Evolutionary conservation across 35 echinoderm and acorn worm genomes (phyloP), one percentile per base, ranked within the genome.

Genomic region (Heliocidaris erythrogramma): DNA sequence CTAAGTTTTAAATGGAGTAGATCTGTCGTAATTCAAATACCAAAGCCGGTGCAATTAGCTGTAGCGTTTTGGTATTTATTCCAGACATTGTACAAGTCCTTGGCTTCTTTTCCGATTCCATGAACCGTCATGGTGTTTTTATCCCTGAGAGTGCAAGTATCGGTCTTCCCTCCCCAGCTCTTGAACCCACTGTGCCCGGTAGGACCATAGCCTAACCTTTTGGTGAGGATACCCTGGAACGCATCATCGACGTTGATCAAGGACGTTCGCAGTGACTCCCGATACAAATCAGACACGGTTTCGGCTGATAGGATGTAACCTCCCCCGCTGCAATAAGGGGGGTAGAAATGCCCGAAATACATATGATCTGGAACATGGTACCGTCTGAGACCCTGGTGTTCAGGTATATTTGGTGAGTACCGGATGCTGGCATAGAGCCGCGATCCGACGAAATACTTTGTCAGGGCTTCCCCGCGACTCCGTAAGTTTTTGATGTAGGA

Each of bases 221-320:
- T 92, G 47, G 91, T 92, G 13, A 92, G 49, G 16, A 92, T 92
- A 56, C 91, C 91, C 49, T 92, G 91, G 49, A 92, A 92, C 2
- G 91, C 91, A 92, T 92, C 91, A 56, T 92, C 91, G 49, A 92
- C 91, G 14, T 92, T 92, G 47, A 92, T 92, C 47, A 92, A 50
- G 14, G 91, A 59, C 30, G 91, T 92, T 13, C 91, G 14, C 91
- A 92, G 31, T 30, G 47, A n/a, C 30, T 92, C 91, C 91, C 30
- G 47, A 29, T 92, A 92, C 48, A 92, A 13, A 48, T 48, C 27
- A 13, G 91, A 47, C 18, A 94, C 86, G 6, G 48, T 52, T 47
- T 94, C 94, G 7, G 71, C 32, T 88, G 94, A 94, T 47, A 94
- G 21, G 13, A 94, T 30, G 30, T 94, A 94, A 7, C 94, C 94